Evolutionary conservation across 1,140 invertebrate species (phyloP).

Genomic region (Drosophila insularis): DNA sequence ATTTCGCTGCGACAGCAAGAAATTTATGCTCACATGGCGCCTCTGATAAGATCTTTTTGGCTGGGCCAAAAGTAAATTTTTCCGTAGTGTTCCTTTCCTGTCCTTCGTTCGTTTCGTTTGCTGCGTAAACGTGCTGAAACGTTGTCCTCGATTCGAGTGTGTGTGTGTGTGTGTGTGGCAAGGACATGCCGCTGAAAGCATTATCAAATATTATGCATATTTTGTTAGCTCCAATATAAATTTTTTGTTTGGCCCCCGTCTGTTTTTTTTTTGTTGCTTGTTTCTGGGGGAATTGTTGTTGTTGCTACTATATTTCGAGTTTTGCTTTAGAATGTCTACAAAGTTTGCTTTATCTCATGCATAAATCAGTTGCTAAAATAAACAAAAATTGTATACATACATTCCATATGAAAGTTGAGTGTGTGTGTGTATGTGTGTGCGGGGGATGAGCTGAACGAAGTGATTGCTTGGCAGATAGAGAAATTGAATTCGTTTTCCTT

Average conservation of each 20-base stretch:
- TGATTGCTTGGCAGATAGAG: constrained; percentile 38
- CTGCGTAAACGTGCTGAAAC: constrained; percentile 50
- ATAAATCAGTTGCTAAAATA: constrained; percentile 76
- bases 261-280: neutral
- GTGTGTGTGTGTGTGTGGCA: constrained; percentile 15
- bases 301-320: constrained; percentile 32
- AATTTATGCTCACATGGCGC: constrained; percentile 79
- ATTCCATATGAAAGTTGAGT: constrained; percentile 38
- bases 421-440: constrained; percentile 8
- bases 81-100: constrained; percentile 17
- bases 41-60: constrained; percentile 63
- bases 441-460: neutral
- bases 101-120: neutral
- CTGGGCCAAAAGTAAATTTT: constrained; percentile 49
- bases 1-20: constrained; percentile 31
- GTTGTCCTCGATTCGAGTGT: constrained; percentile 27
- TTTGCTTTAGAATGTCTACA: constrained; percentile 69
- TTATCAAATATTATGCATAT: constrained; percentile 81
- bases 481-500: constrained; percentile 54
- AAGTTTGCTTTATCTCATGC: constrained; percentile 79
- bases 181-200: constrained; percentile 77
- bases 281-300: constrained; percentile 19
- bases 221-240: constrained; percentile 68
- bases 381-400: constrained; percentile 56
- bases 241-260: constrained; percentile 28